Conservation (phyloP, 1,140 invertebrate species). For the Aphelenchoides avenae region DNA sequence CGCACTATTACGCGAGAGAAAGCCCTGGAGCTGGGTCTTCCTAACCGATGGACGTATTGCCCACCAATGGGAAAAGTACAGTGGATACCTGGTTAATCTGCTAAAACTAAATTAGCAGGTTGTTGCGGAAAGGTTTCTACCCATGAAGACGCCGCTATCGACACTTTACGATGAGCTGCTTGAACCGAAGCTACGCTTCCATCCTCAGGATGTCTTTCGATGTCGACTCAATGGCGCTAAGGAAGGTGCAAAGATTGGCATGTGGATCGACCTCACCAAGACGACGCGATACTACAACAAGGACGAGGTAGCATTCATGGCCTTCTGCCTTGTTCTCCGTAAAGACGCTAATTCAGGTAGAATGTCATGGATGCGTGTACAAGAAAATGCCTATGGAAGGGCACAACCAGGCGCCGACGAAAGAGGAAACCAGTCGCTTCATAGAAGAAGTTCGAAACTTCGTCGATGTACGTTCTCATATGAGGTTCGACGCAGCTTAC, state of each 20-base stretch:
- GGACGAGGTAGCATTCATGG: constrained; percentile 74
- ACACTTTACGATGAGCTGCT: constrained; percentile 49
- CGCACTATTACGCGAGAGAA: constrained; percentile 3
- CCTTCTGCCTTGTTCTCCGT: constrained; percentile 79
- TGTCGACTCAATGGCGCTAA: constrained; percentile 7
- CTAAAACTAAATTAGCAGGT: constrained; percentile 23
- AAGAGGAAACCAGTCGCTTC: constrained; percentile 58
- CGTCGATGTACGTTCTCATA: constrained; percentile 11
- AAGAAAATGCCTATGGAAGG: constrained; percentile 67
- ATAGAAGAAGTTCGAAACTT: constrained; percentile 56
- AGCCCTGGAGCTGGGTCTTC: constrained; percentile 33
- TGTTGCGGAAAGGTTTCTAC: constrained; percentile 44
- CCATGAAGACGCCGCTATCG: constrained; percentile 57
- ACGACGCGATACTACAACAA: constrained; percentile 86
- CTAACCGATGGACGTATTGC: constrained; percentile 53
- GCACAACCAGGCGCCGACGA: constrained; percentile 56
- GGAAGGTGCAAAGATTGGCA: constrained; percentile 70
- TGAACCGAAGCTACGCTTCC: constrained; percentile 36
- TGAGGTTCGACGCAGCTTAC: constrained; percentile 1
- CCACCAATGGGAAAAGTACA: constrained; percentile 53
- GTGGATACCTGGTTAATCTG: not conserved
- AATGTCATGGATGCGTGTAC: constrained; percentile 66
- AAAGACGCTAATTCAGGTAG: constrained; percentile 69
- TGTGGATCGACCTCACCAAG: constrained; percentile 95
- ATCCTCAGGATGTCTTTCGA: constrained; percentile 40